These are phyloP conservation scores for Phymorhynchus buccinoides DNA, from an alignment of 1,140 invertebrate species.

Conservation along the genomic window DNA sequence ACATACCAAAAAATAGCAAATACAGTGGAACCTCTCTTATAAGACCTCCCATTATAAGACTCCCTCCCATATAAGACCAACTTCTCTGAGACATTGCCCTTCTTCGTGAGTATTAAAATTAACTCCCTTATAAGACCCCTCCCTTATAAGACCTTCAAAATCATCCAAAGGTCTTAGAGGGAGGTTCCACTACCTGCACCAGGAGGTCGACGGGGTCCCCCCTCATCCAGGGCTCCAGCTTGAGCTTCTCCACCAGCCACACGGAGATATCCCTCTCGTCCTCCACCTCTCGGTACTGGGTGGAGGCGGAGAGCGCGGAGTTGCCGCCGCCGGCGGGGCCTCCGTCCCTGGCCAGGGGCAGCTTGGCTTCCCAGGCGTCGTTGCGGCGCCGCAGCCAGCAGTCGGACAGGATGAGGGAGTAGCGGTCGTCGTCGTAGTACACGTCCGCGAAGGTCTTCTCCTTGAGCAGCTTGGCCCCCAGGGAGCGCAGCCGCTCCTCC, in stretches of 20 bases:
- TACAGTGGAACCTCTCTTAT: too few species aligned
- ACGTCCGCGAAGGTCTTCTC: constrained; percentile 55
- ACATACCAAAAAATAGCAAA: too few species aligned
- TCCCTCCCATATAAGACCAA: too few species aligned
- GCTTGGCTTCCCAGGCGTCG: constrained; percentile 57
- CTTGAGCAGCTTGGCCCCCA: constrained; percentile 52
- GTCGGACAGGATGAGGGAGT: constrained; percentile 58
- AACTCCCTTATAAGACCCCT: too few species aligned
- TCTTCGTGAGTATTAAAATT: too few species aligned
- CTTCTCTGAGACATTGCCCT: too few species aligned
- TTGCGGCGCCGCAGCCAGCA: constrained; percentile 61
- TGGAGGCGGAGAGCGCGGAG: not conserved
- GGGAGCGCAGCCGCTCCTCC: constrained; percentile 47
- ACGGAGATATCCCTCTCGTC: constrained; percentile 51
- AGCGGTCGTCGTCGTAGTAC: constrained; percentile 61
- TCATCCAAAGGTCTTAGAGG: too few species aligned
- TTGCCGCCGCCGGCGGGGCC: not conserved
- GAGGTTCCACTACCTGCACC: too few species aligned
- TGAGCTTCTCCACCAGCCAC: constrained; percentile 39
- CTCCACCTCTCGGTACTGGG: constrained; percentile 54
- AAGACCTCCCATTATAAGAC: too few species aligned
- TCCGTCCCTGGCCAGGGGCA: not conserved
- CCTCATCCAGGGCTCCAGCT: constrained; percentile 4
- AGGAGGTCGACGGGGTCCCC: constrained; percentile 35
- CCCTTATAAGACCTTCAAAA: too few species aligned